A percentile compares a stretch with the other conserved stretches of the same genome.
These are phyloP conservation scores for Venusia cambrica DNA, from an alignment of 2,888 invertebrate genomes.

Conservation along the genomic window DNA sequence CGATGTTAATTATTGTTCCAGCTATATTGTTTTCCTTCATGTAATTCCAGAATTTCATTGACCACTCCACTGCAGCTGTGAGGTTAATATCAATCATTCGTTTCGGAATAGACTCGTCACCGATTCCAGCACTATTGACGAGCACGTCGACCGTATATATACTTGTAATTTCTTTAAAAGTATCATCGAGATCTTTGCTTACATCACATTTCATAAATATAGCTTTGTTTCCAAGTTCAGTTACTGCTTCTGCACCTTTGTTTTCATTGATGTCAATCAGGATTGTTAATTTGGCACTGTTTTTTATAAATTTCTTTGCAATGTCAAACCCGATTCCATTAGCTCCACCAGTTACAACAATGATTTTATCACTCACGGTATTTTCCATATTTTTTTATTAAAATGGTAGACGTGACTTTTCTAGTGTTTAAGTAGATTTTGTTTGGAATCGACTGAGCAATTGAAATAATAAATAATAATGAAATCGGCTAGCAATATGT, in stretches of 20 bases:
- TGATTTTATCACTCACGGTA: slow-evolving; percentile 34
- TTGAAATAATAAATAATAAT: no score
- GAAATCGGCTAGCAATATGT: no score
- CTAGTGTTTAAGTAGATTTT: no score
- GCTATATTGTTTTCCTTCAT: slow-evolving; percentile 78
- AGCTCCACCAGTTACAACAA: slow-evolving; percentile 75
- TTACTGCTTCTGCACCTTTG: slow-evolving; percentile 54
- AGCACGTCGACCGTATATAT: slow-evolving; percentile 50
- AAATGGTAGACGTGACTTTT: no score
- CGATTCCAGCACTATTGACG: slow-evolving; percentile 63
- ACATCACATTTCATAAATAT: slow-evolving; percentile 75
- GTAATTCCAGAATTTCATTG: slow-evolving; percentile 75
- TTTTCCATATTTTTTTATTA: slow-evolving; percentile 25
- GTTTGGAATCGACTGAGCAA: no score
- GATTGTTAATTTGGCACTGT: slow-evolving; percentile 48
- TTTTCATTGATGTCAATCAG: slow-evolving; percentile 48
- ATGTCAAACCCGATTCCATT: slow-evolving; percentile 74
- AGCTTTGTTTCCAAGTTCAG: slow-evolving; percentile 66
- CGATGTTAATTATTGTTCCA: slow-evolving; percentile 83
- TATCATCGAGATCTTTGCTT: slow-evolving; percentile 60
- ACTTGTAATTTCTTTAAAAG: slow-evolving; percentile 54
- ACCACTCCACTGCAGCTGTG: slow-evolving; percentile 50
- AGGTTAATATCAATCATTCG: slow-evolving; percentile 56
- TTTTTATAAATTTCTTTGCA: slow-evolving; percentile 61
- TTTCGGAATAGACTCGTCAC: slow-evolving; percentile 34